Conservation (phyloP, 1,140 invertebrate genomes). For the Macrobrachium rosenbergii region DNA sequence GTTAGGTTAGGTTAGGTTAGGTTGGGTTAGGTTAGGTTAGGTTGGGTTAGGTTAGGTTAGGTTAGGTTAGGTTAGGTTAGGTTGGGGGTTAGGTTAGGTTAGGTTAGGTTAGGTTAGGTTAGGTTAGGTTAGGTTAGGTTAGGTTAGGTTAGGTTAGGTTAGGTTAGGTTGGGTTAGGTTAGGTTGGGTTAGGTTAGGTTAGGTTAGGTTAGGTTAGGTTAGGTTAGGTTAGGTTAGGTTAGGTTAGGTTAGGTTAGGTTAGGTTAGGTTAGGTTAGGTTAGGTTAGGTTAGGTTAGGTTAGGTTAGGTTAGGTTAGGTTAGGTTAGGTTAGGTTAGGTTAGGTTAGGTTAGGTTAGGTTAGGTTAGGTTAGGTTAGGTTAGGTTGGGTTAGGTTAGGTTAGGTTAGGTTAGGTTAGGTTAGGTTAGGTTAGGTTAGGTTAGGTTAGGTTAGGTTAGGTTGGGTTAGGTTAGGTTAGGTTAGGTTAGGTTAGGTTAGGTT, state of each 20-base stretch:
- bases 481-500: constrained; percentile 3
- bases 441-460: constrained; percentile 3
- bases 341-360: constrained; percentile 1
- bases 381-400: constrained; percentile 1
- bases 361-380: constrained; percentile 3
- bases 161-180: constrained; percentile 22
- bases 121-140: constrained; percentile 16
- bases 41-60: constrained; percentile 16
- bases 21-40: constrained; percentile 16
- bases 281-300: background rate
- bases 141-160: constrained; percentile 18
- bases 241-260: constrained; percentile 22
- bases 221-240: constrained; percentile 20
- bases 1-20: constrained; percentile 13
- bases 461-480: constrained; percentile 1
- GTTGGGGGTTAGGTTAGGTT: constrained; percentile 18
- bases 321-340: constrained; percentile 3
- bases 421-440: constrained; percentile 3
- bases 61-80: constrained; percentile 12
- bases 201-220: constrained; percentile 16
- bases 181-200: constrained; percentile 19
- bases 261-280: constrained; percentile 1
- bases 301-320: background rate
- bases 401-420: constrained; percentile 3
- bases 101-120: constrained; percentile 23